These are phyloP conservation scores for Neotoxoptera formosana DNA, from an alignment of 1,140 invertebrate species.

Conservation along the genomic window DNA sequence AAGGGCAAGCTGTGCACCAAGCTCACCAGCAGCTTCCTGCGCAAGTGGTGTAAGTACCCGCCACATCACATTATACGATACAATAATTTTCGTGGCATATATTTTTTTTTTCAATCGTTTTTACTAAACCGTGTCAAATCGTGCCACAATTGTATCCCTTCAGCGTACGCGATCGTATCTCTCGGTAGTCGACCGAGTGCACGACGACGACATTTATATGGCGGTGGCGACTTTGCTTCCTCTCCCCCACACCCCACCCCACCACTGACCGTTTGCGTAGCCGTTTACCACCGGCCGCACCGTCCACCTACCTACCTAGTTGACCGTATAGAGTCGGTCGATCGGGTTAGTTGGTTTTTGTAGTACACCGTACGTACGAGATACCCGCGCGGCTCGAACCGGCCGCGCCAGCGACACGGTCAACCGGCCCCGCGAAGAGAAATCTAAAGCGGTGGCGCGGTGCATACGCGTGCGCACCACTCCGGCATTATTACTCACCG, in stretches of 20 bases:
- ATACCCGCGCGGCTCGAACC: neutral
- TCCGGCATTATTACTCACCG: neutral
- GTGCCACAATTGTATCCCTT: no score
- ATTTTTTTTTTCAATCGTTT: no score
- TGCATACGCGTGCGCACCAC: neutral
- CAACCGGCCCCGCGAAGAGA: slow-evolving; percentile 38
- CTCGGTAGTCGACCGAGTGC: neutral
- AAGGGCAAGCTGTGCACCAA: slow-evolving; percentile 62
- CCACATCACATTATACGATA: no score
- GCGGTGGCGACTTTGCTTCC: neutral
- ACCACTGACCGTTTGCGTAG: no score
- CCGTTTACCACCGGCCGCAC: no score
- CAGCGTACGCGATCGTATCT: neutral
- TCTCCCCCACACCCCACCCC: neutral
- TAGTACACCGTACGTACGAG: neutral
- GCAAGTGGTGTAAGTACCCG: slow-evolving; percentile 64
- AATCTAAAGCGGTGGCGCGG: neutral
- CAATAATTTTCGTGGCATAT: neutral
- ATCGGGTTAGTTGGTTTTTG: neutral
- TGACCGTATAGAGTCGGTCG: neutral
- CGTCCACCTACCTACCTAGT: neutral
- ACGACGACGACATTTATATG: neutral
- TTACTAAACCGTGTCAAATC: neutral
- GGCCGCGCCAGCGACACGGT: neutral
- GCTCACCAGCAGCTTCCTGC: slow-evolving; percentile 62